Percentiles rank a stretch among this genome's conserved stretches.
Conservation (phyloP, 2,888 invertebrate species). For the Sepiola atlantica region DNA sequence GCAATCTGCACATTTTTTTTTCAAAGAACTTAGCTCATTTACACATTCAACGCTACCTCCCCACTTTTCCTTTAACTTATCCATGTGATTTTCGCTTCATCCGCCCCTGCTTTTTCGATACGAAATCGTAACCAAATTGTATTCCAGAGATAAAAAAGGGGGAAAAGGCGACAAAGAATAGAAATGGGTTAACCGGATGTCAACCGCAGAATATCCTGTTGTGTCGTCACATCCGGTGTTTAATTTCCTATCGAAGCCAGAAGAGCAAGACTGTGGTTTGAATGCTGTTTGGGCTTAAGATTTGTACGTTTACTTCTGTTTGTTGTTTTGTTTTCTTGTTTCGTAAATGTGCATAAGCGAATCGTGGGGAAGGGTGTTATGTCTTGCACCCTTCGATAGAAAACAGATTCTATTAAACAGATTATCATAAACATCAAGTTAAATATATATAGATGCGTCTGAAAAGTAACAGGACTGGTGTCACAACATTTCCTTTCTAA, state of each 20-base stretch:
- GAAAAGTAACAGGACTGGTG: too few relatives aligned
- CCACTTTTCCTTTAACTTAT: neutral
- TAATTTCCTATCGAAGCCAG: slow-evolving; percentile 16
- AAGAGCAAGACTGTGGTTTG: neutral
- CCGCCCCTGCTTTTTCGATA: neutral
- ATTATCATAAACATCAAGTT: too few relatives aligned
- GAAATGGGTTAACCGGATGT: slow-evolving; percentile 11
- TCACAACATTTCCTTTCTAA: too few relatives aligned
- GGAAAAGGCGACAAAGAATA: neutral
- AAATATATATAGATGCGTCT: too few relatives aligned
- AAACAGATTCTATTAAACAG: neutral
- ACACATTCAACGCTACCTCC: neutral
- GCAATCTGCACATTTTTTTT: neutral
- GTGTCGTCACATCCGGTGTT: neutral
- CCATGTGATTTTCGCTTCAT: neutral
- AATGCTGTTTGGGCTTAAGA: neutral
- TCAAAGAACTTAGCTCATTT: neutral
- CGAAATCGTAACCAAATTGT: neutral
- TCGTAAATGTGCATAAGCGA: too few relatives aligned
- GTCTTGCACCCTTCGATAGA: neutral
- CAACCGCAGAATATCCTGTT: neutral
- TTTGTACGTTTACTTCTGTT: neutral
- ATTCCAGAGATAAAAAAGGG: neutral
- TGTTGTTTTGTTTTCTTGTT: too few relatives aligned
- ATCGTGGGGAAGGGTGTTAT: neutral